Percentiles rank a stretch among this genome's conserved stretches.
Evolutionary conservation across 1,140 invertebrate species (phyloP).

Genomic region (Halictus rubicundus): DNA sequence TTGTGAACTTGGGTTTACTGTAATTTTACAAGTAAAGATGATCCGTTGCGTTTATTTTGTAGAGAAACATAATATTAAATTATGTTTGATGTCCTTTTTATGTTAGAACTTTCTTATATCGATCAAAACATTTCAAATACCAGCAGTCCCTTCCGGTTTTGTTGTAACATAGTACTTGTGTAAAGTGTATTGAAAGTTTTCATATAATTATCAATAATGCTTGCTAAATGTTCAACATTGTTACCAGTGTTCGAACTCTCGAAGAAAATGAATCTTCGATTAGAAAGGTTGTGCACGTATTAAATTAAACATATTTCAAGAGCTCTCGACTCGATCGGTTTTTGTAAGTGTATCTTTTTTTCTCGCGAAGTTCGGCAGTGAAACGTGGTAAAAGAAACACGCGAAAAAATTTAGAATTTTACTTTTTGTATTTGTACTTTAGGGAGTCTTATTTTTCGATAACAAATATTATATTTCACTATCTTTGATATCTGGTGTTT

Average conservation of each 20-base stretch:
- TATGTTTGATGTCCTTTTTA: no score
- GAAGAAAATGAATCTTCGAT: background rate
- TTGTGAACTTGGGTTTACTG: no score
- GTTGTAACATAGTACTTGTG: conserved; percentile 3
- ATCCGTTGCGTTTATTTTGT: no score
- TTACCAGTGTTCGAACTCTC: conserved; percentile 6
- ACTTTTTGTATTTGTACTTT: conserved; percentile 37
- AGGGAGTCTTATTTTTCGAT: background rate
- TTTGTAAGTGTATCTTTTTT: background rate
- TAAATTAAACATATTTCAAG: background rate
- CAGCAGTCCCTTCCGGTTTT: background rate
- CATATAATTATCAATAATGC: background rate
- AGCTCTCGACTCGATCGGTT: background rate
- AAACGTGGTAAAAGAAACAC: background rate
- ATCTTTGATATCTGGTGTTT: background rate
- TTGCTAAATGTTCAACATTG: background rate
- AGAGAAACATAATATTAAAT: no score
- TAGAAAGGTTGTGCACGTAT: conserved; percentile 7
- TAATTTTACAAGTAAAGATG: no score
- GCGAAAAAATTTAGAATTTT: background rate
- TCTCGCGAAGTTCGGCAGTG: background rate
- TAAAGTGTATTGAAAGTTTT: conserved; percentile 3
- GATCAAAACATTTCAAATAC: background rate
- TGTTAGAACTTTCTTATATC: no score
- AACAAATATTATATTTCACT: background rate